Conservation (phyloP, 2,888 invertebrate genomes). For the Ormyrus nitidulus region DNA sequence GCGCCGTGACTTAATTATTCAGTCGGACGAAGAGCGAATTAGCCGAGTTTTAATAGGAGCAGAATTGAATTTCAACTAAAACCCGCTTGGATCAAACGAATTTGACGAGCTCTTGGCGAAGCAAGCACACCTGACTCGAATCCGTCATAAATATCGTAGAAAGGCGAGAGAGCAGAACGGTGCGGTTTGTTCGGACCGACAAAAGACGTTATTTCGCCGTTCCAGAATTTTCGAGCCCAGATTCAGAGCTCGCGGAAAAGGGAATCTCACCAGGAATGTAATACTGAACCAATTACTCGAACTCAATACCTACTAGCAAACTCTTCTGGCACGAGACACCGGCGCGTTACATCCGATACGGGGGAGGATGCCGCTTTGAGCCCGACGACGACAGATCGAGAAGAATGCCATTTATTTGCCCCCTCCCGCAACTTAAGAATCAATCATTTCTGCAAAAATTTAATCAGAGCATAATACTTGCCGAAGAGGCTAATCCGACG, state of each 20-base stretch:
- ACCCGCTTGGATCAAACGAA: too few relatives aligned
- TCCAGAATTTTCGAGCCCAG: too few relatives aligned
- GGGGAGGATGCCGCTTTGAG: slow-evolving; percentile 4
- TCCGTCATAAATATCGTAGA: too few relatives aligned
- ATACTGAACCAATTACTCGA: slow-evolving; percentile 71
- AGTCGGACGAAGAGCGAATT: slow-evolving; percentile 2
- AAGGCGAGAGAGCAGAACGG: too few relatives aligned
- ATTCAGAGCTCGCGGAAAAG: too few relatives aligned
- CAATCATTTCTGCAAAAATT: slow-evolving; percentile 41
- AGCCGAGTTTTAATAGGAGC: background rate
- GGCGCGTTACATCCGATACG: slow-evolving; percentile 29
- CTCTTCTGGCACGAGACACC: slow-evolving; percentile 25
- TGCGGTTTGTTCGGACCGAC: too few relatives aligned
- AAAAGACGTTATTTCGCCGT: too few relatives aligned
- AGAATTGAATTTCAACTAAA: background rate
- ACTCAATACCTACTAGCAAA: slow-evolving; percentile 42
- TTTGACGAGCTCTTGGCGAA: background rate
- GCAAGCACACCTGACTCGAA: background rate
- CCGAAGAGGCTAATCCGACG: background rate
- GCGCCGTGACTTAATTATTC: slow-evolving; percentile 6
- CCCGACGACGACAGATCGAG: slow-evolving; percentile 56
- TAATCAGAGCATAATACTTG: slow-evolving; percentile 2
- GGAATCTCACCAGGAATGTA: slow-evolving; percentile 69
- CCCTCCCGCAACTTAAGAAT: slow-evolving; percentile 14
- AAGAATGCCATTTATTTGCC: slow-evolving; percentile 60